Conservation (phyloP, 2,888 invertebrate genomes). For the Orthonychiurus folsomi region DNA sequence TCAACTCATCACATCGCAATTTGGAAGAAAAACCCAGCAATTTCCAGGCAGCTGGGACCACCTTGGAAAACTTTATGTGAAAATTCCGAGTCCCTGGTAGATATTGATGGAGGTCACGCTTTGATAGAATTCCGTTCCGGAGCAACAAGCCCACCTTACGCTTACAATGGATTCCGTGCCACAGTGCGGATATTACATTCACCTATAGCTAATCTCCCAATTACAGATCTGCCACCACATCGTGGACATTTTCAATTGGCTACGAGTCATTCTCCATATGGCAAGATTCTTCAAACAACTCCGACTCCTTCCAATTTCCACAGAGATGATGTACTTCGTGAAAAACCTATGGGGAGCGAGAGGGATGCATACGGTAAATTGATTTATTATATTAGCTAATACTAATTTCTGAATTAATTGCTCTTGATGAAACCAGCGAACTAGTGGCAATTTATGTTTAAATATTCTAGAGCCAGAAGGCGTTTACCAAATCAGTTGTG, state of each 20-base stretch:
- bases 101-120: conserved; percentile 36
- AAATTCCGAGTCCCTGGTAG: conserved; percentile 21
- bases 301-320: no score
- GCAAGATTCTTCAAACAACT: no score
- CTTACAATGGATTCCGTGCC: conserved; percentile 36
- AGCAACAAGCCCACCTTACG: conserved; percentile 30
- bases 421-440: no score
- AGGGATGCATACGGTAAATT: no score
- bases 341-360: no score
- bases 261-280: no score
- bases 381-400: no score
- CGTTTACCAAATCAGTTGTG: conserved; percentile 33
- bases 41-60: conserved; percentile 9
- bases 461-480: conserved; percentile 31
- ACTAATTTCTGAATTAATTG: no score
- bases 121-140: conserved; percentile 36
- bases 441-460: no score
- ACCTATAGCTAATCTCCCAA: not conserved
- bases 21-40: conserved; percentile 7
- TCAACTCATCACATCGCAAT: conserved; percentile 12
- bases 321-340: no score
- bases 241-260: no score
- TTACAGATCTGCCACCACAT: no score
- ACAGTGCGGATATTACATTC: conserved; percentile 17
- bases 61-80: conserved; percentile 36